Conservation (phyloP, 1,140 invertebrate genomes). For the Agrypnia vestita region DNA sequence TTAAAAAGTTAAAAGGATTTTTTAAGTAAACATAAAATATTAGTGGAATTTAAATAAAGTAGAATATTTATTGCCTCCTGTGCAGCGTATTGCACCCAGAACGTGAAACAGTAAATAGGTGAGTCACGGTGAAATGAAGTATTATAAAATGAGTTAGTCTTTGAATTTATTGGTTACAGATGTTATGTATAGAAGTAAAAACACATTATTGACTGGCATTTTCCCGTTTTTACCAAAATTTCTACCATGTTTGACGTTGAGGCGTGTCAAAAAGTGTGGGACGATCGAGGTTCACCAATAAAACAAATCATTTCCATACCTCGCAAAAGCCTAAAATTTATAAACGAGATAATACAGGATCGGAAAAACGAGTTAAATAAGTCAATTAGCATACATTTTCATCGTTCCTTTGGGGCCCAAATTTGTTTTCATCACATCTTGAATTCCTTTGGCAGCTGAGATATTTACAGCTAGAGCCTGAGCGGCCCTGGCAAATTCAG, state of each 20-base stretch:
- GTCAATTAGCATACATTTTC: constrained; percentile 89
- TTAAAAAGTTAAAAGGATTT: no score
- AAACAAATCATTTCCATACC: no score
- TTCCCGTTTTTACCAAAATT: not conserved
- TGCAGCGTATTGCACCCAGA: no score
- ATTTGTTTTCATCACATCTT: constrained; percentile 99
- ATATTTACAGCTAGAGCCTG: constrained; percentile 98
- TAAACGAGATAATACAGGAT: not conserved
- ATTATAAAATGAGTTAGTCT: not conserved
- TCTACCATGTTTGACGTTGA: constrained; percentile 21
- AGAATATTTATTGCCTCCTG: no score
- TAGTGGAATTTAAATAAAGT: no score
- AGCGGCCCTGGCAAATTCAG: constrained; percentile 96
- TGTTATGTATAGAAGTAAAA: not conserved
- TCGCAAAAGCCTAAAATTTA: no score
- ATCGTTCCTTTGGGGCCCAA: constrained; percentile 99
- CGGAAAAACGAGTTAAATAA: not conserved
- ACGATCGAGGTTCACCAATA: not conserved
- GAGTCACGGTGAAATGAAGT: not conserved
- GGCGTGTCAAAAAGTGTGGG: constrained; percentile 43
- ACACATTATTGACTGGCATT: not conserved
- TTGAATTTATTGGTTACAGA: not conserved
- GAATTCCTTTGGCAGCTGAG: constrained; percentile 96
- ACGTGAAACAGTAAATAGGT: not conserved
- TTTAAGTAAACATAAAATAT: no score